These are phyloP conservation scores for Drosophila albomicans DNA, from an alignment of 1,140 invertebrate species.

Conservation along the genomic window DNA sequence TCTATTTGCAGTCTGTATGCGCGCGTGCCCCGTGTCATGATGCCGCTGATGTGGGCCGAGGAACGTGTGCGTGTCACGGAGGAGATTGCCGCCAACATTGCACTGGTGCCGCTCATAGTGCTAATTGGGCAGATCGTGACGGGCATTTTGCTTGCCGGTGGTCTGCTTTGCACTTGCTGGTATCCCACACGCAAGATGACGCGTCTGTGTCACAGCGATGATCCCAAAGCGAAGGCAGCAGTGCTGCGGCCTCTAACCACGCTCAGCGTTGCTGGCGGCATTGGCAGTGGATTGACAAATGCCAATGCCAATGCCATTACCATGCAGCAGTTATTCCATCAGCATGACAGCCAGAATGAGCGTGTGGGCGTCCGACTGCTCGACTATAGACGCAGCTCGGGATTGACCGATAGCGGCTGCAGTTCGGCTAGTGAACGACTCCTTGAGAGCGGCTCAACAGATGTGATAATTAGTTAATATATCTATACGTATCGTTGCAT, in stretches of 20 bases:
- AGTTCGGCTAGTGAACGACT: conserved; percentile 50
- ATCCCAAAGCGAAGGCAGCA: conserved; percentile 72
- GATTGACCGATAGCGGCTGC: conserved; percentile 20
- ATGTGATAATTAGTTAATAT: conserved; percentile 80
- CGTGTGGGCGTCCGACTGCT: conserved; percentile 67
- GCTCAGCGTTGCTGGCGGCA: conserved; percentile 21
- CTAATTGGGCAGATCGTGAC: conserved; percentile 75
- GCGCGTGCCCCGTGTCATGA: conserved; percentile 88
- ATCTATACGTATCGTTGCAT: conserved; percentile 44
- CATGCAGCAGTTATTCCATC: conserved; percentile 30
- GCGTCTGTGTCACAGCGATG: conserved; percentile 70
- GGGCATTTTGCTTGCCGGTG: conserved; percentile 69
- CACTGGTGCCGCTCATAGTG: conserved; percentile 70
- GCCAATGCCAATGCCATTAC: conserved; percentile 3
- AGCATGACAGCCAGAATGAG: conserved; percentile 36
- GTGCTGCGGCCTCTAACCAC: conserved; percentile 61
- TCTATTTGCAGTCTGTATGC: conserved; percentile 87
- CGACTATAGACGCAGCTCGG: conserved; percentile 67
- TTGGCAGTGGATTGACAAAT: neutral
- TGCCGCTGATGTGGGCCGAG: conserved; percentile 92
- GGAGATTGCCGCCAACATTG: conserved; percentile 84
- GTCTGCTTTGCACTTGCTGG: conserved; percentile 79
- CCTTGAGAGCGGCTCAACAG: conserved; percentile 41
- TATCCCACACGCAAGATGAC: conserved; percentile 75
- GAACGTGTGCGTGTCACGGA: conserved; percentile 88